Conservation (phyloP, 2,888 invertebrate species). For the Aspidapion aeneum region DNA sequence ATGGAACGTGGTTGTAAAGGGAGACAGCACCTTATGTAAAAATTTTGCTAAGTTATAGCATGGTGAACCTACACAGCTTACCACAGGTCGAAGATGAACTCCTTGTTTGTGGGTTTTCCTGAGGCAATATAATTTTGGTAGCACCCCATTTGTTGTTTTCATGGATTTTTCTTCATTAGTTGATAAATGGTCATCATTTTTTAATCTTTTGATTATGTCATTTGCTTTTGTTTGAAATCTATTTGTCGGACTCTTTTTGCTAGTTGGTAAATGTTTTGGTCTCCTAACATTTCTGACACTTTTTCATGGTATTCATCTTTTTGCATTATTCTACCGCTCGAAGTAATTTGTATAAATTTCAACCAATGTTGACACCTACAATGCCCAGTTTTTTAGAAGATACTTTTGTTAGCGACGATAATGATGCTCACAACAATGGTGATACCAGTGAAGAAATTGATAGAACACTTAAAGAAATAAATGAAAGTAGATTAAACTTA, state of each 20-base stretch:
- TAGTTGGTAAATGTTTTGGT: neutral
- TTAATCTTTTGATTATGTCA: too few species aligned
- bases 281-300: neutral
- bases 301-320: neutral
- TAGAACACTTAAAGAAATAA: too few species aligned
- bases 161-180: too few species aligned
- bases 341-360: too few species aligned
- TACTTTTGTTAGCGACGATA: too few species aligned
- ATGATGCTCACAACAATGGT: too few species aligned
- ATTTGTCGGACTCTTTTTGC: neutral
- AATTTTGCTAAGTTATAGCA: neutral
- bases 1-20: neutral
- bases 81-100: neutral
- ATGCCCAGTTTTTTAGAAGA: too few species aligned
- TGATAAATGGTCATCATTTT: too few species aligned
- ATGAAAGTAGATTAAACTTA: too few species aligned
- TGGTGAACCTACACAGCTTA: neutral
- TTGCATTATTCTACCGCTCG: too few species aligned
- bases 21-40: neutral
- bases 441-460: too few species aligned
- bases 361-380: too few species aligned
- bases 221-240: neutral
- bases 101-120: neutral
- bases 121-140: neutral
- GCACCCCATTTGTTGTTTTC: neutral